phyloP scores from a whole-genome alignment of 2,797 vertebrate genomes.

The Tragelaphus oryx region DNA sequence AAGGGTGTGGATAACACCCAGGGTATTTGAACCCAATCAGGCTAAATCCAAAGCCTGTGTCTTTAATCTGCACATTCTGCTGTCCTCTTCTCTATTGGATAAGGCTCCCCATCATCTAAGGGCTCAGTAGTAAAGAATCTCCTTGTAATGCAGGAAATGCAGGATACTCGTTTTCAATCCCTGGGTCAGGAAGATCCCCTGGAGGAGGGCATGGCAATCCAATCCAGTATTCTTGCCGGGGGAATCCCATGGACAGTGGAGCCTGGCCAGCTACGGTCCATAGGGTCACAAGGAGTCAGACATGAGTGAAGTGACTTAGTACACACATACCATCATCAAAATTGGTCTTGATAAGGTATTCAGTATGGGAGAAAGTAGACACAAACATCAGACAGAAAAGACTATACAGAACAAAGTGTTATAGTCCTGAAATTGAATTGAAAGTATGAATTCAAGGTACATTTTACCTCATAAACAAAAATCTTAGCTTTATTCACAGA shows the following conservation, averaged over 20 bases:
- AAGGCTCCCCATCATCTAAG: neutral
- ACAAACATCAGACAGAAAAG: neutral
- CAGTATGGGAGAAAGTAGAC: neutral
- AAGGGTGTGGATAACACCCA: neutral
- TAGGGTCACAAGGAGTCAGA: neutral
- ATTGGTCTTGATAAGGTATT: neutral
- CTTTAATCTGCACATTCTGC: neutral
- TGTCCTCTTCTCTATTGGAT: neutral
- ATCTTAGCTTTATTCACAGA: neutral
- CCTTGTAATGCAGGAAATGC: neutral
- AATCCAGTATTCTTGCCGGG: neutral
- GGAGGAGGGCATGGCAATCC: neutral
- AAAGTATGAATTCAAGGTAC: neutral
- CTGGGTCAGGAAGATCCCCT: neutral
- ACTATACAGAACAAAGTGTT: neutral
- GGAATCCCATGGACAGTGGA: neutral
- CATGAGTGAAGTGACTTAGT: neutral
- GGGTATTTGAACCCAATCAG: neutral
- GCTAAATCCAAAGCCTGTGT: neutral
- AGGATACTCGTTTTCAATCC: neutral
- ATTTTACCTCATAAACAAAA: neutral
- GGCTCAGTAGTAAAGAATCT: neutral
- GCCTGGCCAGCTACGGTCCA: neutral
- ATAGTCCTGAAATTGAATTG: neutral
- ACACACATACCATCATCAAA: neutral